Evolutionary conservation across 2,888 invertebrate species (phyloP).

Genomic region (Calameuta pallipes): DNA sequence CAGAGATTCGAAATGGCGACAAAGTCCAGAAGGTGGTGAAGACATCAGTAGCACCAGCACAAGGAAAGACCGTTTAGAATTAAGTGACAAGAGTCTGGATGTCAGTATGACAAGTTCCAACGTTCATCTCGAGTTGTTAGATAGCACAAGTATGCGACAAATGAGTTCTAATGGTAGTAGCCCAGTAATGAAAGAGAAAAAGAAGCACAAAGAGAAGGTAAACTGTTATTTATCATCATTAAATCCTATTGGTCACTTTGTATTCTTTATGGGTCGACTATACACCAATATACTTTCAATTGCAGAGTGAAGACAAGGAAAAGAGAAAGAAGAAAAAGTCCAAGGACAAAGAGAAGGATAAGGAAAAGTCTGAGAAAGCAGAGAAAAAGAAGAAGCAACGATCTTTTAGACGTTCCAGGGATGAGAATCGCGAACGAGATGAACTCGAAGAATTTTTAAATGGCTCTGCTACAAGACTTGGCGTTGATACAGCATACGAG

Average conservation of each 20-base stretch:
- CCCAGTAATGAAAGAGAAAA: conserved; percentile 61
- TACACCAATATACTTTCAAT: conserved; percentile 21
- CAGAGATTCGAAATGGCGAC: conserved; percentile 76
- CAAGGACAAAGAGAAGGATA: conserved; percentile 66
- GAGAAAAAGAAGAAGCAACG: conserved; percentile 65
- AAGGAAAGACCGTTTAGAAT: conserved; percentile 67
- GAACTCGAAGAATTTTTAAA: conserved; percentile 75
- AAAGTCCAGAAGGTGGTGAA: conserved; percentile 80
- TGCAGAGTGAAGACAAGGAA: conserved; percentile 68
- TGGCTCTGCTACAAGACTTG: conserved; percentile 68
- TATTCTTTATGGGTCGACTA: not conserved
- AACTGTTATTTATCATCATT: not conserved
- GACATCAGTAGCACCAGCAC: conserved; percentile 69
- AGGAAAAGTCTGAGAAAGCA: conserved; percentile 67
- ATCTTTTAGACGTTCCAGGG: conserved; percentile 60
- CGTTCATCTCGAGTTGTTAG: conserved; percentile 68
- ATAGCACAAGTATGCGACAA: conserved; percentile 56
- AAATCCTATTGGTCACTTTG: not conserved
- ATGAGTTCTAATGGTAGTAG: conserved; percentile 59
- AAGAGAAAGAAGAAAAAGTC: conserved; percentile 70
- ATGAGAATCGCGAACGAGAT: conserved; percentile 67
- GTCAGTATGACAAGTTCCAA: conserved; percentile 70
- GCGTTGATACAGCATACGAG: conserved; percentile 72
- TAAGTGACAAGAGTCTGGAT: conserved; percentile 59
- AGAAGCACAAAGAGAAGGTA: conserved; percentile 61